phyloP scores from a whole-genome alignment of 2,888 invertebrate genomes.

The Xestia rhomboidea region DNA sequence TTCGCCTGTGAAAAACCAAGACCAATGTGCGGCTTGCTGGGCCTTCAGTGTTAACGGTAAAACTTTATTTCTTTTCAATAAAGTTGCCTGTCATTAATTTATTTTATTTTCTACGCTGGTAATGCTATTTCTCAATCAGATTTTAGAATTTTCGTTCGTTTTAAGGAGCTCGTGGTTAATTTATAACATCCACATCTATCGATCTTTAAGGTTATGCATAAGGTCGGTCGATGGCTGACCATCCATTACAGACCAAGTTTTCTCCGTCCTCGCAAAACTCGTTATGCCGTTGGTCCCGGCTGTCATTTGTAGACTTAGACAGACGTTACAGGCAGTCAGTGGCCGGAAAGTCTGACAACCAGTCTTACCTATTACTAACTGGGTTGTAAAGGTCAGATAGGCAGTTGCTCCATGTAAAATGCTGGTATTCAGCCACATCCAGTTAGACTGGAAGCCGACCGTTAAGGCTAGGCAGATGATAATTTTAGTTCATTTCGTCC shows the following conservation, averaged over 20 bases:
- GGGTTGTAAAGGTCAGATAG: not conserved
- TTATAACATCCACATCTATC: not conserved
- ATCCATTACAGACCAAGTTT: too few relatives aligned
- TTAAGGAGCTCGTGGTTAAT: not conserved
- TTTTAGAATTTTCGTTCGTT: not conserved
- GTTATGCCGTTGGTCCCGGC: not conserved
- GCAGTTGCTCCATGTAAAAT: not conserved
- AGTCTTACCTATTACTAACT: not conserved
- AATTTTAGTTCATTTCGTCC: not conserved
- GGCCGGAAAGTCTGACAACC: not conserved
- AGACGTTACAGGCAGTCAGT: not conserved
- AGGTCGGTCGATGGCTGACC: not conserved
- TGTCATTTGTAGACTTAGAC: not conserved
- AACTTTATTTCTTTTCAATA: not conserved
- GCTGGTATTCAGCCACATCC: not conserved
- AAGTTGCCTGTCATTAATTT: not conserved
- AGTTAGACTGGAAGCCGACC: not conserved
- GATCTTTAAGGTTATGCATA: not conserved
- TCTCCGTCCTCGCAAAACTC: not conserved
- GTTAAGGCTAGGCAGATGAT: not conserved
- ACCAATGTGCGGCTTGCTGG: conserved; percentile 77
- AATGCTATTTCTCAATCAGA: not conserved
- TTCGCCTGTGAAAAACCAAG: conserved; percentile 76
- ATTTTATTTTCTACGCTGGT: not conserved
- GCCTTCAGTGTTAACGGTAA: conserved; percentile 78